Evolutionary conservation across 2,797 vertebrate genomes (phyloP), one percentile per base, ranked within the genome.

Genomic region (Sebastes cheni): DNA sequence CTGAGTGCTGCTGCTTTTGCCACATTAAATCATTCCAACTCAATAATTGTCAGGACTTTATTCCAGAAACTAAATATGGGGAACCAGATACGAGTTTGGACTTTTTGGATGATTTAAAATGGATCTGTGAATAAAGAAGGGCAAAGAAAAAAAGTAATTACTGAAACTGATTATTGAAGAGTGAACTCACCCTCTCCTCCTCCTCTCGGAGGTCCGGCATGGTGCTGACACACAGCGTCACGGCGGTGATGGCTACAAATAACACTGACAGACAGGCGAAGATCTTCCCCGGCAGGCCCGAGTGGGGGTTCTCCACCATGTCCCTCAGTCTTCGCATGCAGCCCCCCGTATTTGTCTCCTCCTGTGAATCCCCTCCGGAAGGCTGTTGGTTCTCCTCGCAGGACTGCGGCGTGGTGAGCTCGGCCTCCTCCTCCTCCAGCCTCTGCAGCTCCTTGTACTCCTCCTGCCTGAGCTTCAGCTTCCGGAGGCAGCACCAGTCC

Each of bases 131-230:
- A 72, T 13, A 36, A 23, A 8, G 18, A 39, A 46, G 30, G 23
- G 6, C 11, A 34, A 23, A 4, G n/a, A 29, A 36, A 69, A 69
- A 23, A 27, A 25, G 22, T 39, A 11, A 34, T 81, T n/a, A 29
- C 6, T 61, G 32, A 29, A 29, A 52, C 1, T 54, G 29, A 66
- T 67, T 6, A 60, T 29, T 14, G 30, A 39, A 22, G 59, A 25
- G 42, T 42, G n/a, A 64, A 96, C 97, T 98, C 92, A 99, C 98
- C 97, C 97, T 94, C 89, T 98, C 98, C 91, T 99, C 98, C 81
- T 99, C 98, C 8, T 96, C 97, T 85, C 98, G 95, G 84, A 99
- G 93, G 88, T 99, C 98, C 1, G 98, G 98, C 98, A 99, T 99
- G 92, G 98, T 99, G 95, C 98, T 98, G 90, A 99, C 94, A 86